A percentile compares a stretch with the other conserved stretches of the same genome.
These are phyloP conservation scores for Ia io DNA, from an alignment of 2,113 vertebrate genomes.

Conservation along the genomic window DNA sequence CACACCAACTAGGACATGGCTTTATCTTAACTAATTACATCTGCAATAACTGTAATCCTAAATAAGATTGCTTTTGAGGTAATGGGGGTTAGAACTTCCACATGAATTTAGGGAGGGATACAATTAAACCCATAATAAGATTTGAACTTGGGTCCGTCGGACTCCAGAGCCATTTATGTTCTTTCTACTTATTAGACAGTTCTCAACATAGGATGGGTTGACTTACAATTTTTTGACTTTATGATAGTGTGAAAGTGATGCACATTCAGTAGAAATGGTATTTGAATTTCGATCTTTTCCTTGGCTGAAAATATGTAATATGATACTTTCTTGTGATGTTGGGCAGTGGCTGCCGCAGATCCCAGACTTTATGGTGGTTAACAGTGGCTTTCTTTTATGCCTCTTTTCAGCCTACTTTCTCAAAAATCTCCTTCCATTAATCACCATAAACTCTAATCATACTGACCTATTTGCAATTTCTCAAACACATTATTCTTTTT, in stretches of 20 bases:
- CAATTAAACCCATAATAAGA: background rate
- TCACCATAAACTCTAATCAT: background rate
- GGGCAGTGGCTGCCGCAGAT: background rate
- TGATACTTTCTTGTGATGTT: background rate
- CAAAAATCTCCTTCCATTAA: background rate
- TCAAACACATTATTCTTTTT: too few species aligned
- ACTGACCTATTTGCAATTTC: background rate
- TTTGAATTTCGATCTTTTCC: background rate
- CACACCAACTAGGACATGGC: background rate
- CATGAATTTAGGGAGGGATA: background rate
- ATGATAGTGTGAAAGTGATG: background rate
- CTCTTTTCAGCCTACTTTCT: slow-evolving; percentile 26
- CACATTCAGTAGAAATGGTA: background rate
- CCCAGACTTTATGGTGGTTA: background rate
- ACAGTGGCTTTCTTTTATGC: background rate
- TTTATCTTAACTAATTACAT: slow-evolving; percentile 15
- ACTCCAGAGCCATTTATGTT: slow-evolving; percentile 31
- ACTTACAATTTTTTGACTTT: background rate
- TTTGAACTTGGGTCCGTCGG: background rate
- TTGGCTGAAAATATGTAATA: background rate
- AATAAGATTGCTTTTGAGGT: background rate
- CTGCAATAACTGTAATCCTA: background rate
- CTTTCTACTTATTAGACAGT: background rate
- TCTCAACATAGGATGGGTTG: background rate
- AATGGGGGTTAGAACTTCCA: background rate